These are phyloP conservation scores for Argyresthia goedartella DNA, from an alignment of 2,888 invertebrate genomes.

Conservation along the genomic window DNA sequence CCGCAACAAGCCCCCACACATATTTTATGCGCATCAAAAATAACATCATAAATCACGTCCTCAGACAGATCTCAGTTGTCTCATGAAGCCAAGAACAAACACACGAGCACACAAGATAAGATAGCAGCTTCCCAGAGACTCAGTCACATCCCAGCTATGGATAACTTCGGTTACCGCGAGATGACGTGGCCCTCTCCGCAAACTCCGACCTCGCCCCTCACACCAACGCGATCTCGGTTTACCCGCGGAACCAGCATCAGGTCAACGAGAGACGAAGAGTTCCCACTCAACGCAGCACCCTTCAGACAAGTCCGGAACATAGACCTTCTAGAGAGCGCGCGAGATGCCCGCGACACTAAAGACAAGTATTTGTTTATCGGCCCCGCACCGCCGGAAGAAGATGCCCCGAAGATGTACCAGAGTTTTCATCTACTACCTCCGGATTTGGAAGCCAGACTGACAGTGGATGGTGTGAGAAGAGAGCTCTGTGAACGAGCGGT, in stretches of 20 bases:
- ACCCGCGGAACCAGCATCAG: conserved; percentile 61
- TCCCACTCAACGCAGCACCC: conserved; percentile 64
- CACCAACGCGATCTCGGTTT: conserved; percentile 37
- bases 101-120: conserved; percentile 36
- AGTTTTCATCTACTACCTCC: conserved; percentile 79
- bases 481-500: conserved; percentile 79
- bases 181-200: conserved; percentile 66
- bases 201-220: conserved; percentile 27
- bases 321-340: conserved; percentile 74
- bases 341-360: conserved; percentile 45
- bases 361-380: conserved; percentile 84
- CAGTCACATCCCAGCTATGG: conserved; percentile 60
- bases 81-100: too few relatives aligned
- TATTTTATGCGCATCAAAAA: conserved; percentile 26
- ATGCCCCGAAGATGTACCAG: conserved; percentile 83
- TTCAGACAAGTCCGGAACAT: conserved; percentile 47
- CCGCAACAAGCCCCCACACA: too few relatives aligned
- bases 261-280: conserved; percentile 53
- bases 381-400: conserved; percentile 84
- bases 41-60: conserved; percentile 50
- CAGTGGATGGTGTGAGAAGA: conserved; percentile 77
- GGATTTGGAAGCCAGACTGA: conserved; percentile 77
- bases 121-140: conserved; percentile 26
- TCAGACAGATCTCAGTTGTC: conserved; percentile 23
- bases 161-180: conserved; percentile 75